Percentiles rank a stretch among this genome's conserved stretches.
These are phyloP conservation scores for Rotaria socialis DNA, from an alignment of 2,888 invertebrate species.

Conservation along the genomic window DNA sequence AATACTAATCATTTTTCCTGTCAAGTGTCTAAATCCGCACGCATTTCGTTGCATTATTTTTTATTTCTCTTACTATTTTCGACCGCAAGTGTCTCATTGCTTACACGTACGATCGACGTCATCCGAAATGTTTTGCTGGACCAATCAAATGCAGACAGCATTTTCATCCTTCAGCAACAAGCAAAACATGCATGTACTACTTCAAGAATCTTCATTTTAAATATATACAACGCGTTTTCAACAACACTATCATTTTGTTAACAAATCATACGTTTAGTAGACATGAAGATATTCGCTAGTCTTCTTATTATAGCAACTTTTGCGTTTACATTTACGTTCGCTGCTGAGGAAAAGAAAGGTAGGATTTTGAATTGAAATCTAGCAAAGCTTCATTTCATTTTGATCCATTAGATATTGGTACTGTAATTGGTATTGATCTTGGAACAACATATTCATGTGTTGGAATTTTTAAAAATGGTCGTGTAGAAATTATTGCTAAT, in stretches of 20 bases:
- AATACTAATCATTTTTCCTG: background rate
- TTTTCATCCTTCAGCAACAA: background rate
- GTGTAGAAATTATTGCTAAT: slow-evolving; percentile 63
- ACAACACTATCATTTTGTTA: background rate
- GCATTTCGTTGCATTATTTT: background rate
- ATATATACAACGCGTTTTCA: background rate
- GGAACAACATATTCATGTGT: slow-evolving; percentile 50
- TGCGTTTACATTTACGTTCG: background rate
- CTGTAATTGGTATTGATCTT: slow-evolving; percentile 38
- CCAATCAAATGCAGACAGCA: slow-evolving; percentile 1
- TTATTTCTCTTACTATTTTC: background rate
- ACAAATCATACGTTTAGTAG: background rate
- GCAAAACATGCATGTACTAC: background rate
- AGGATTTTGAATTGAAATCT: background rate
- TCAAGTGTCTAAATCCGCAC: background rate
- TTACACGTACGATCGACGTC: slow-evolving; percentile 16
- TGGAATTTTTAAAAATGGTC: slow-evolving; percentile 61
- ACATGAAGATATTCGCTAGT: background rate
- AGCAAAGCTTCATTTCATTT: too few species aligned
- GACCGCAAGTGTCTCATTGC: background rate
- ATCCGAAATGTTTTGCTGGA: background rate
- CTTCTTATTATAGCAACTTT: background rate
- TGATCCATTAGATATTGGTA: slow-evolving; percentile 20
- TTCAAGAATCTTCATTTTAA: background rate
- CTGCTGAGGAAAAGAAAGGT: slow-evolving; percentile 30